A percentile compares a stretch with the other conserved stretches of the same genome.
These are phyloP conservation scores for Tenualosa ilisha DNA, from an alignment of 2,797 vertebrate genomes.

Conservation along the genomic window DNA sequence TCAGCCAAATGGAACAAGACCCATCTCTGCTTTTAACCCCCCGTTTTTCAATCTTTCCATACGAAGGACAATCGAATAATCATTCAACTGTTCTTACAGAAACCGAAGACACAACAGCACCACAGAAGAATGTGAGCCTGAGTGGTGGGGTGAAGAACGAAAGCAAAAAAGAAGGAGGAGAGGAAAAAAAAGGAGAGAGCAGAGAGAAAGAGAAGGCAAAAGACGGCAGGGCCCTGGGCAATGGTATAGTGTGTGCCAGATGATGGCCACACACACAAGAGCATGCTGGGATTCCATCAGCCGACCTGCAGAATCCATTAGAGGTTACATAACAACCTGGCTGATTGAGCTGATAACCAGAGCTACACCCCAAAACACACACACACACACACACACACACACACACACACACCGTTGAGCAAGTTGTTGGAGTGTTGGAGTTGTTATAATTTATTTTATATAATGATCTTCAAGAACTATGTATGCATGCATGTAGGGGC, in stretches of 20 bases:
- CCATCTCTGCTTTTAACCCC: conserved; percentile 5
- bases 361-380: not conserved
- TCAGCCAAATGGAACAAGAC: not conserved
- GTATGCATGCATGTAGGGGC: not conserved
- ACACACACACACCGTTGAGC: not conserved
- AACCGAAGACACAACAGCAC: conserved; percentile 4
- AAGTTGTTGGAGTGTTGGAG: not conserved
- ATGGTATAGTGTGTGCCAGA: not conserved
- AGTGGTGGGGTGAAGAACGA: not conserved
- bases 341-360: conserved; percentile 19
- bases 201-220: not conserved
- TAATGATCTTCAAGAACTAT: not conserved
- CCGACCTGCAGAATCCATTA: conserved; percentile 9
- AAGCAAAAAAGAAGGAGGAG: not conserved
- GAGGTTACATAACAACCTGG: conserved; percentile 3
- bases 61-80: not conserved
- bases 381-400: not conserved
- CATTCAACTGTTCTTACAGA: not conserved
- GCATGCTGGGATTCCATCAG: conserved; percentile 12
- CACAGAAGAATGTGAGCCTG: not conserved
- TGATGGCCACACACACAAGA: not conserved
- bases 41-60: conserved; percentile 7
- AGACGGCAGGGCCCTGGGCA: not conserved
- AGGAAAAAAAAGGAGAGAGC: not conserved
- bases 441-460: not conserved